Evolutionary conservation across 2,113 vertebrate genomes (phyloP).

Genomic region (Plestiodon gilberti): DNA sequence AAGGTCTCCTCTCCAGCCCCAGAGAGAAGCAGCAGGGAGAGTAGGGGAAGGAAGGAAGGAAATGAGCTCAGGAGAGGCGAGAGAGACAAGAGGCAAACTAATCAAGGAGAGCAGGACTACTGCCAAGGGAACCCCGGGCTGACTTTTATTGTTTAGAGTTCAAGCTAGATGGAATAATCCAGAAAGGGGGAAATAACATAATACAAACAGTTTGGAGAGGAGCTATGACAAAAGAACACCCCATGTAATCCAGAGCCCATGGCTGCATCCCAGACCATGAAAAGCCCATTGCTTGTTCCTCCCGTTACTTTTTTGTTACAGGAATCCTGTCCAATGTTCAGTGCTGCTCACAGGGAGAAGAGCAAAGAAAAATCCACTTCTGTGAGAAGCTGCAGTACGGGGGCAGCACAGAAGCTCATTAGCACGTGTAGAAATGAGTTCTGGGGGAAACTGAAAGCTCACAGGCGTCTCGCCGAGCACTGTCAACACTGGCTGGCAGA

Average conservation of each 20-base stretch:
- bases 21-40: background rate
- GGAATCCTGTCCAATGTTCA: background rate
- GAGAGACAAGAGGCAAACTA: background rate
- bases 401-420: background rate
- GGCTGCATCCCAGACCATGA: background rate
- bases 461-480: background rate
- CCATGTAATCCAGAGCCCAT: background rate
- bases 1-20: background rate
- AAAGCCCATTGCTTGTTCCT: background rate
- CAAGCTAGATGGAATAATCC: background rate
- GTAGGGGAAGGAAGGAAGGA: slow-evolving; percentile 68
- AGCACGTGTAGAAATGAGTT: background rate
- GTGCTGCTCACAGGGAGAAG: background rate
- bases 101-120: background rate
- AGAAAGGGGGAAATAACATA: background rate
- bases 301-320: background rate
- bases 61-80: slow-evolving; percentile 52
- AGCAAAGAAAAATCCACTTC: background rate
- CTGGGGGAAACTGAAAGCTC: too few relatives aligned
- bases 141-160: slow-evolving; percentile 22
- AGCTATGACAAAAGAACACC: background rate
- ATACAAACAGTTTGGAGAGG: background rate
- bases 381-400: background rate
- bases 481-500: too few relatives aligned
- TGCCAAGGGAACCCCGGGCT: background rate